These are phyloP conservation scores for Muscicapa adusta DNA, from an alignment of 2,113 vertebrate genomes.

Conservation along the genomic window DNA sequence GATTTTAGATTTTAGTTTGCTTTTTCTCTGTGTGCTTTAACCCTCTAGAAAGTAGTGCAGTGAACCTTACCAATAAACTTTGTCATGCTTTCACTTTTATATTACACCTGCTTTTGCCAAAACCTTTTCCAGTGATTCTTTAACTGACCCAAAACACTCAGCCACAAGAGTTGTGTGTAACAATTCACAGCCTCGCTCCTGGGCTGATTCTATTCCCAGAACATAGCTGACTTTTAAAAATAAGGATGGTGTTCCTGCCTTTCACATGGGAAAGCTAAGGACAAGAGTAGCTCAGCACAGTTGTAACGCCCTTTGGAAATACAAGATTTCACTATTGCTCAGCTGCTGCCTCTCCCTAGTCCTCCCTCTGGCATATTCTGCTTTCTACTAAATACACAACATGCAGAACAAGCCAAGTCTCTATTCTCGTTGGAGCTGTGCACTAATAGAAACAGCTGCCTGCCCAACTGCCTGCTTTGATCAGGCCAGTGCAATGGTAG, in stretches of 20 bases:
- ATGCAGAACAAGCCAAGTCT: background rate
- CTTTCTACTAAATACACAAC: background rate
- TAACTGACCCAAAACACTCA: background rate
- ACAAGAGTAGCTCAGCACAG: background rate
- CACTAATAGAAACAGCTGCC: background rate
- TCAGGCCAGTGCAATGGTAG: background rate
- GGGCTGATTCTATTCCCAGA: background rate
- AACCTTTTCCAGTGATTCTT: background rate
- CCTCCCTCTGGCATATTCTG: background rate
- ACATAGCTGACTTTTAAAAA: background rate
- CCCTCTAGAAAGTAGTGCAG: background rate
- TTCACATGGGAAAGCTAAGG: background rate
- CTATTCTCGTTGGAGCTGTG: background rate
- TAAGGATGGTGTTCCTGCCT: background rate
- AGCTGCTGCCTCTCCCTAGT: background rate
- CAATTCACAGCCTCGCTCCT: background rate
- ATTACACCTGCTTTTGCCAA: background rate
- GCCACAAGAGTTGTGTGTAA: rapidly evolving
- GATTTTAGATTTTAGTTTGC: background rate
- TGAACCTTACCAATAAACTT: background rate
- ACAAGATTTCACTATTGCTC: background rate
- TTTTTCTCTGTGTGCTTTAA: background rate
- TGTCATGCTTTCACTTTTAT: background rate
- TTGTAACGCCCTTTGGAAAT: background rate
- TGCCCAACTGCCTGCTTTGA: background rate